Percentiles rank a stretch among this genome's conserved stretches.
These are phyloP conservation scores for Creontiades dilutus DNA, from an alignment of 2,888 invertebrate species.

Conservation along the genomic window DNA sequence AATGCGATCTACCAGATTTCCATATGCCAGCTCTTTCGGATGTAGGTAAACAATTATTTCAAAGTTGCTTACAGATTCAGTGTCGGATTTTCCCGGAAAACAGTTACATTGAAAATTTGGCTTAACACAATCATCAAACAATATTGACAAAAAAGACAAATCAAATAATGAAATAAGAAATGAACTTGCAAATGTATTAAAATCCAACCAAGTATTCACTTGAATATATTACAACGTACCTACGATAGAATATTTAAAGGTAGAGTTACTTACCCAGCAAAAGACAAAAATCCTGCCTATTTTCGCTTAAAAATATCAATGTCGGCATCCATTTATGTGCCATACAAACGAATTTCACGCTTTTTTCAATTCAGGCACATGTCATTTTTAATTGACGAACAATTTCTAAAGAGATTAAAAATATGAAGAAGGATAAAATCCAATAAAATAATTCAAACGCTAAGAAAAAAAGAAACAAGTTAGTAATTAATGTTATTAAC, in stretches of 20 bases:
- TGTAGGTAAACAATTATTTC: neutral
- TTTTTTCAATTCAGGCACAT: slow-evolving; percentile 8
- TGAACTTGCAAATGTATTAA: neutral
- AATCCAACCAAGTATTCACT: neutral
- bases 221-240: neutral
- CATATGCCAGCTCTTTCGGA: neutral
- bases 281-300: neutral
- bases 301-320: slow-evolving; percentile 11
- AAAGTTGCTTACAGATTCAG: neutral
- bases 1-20: neutral
- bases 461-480: neutral
- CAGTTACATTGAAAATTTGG: neutral
- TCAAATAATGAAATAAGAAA: neutral
- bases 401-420: slow-evolving; percentile 16
- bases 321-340: slow-evolving; percentile 32
- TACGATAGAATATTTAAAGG: neutral
- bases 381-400: neutral
- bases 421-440: neutral
- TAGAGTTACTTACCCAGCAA: neutral
- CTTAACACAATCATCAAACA: slow-evolving; percentile 21
- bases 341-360: slow-evolving; percentile 35
- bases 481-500: neutral
- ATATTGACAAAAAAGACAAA: slow-evolving; percentile 24
- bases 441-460: neutral
- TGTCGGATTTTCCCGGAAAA: neutral